Percentiles rank a stretch among this genome's conserved stretches.
These are phyloP conservation scores for Sylvilagus floridanus DNA, from an alignment of 2,797 vertebrate species.

Conservation along the genomic window DNA sequence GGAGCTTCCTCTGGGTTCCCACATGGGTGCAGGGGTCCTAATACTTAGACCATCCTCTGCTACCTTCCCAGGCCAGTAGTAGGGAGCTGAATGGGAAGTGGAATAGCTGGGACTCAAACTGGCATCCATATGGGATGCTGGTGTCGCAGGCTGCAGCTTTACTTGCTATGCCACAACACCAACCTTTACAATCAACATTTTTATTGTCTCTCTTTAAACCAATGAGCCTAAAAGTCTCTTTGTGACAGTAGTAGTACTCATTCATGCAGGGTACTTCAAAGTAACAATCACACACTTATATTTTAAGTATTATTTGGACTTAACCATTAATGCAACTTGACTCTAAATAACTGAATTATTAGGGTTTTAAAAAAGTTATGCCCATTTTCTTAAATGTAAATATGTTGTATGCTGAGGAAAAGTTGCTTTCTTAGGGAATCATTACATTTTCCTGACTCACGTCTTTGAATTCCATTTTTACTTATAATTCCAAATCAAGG, in stretches of 20 bases:
- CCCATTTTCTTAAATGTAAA: conserved; percentile 46
- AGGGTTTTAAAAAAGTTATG: neutral
- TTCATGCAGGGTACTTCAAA: neutral
- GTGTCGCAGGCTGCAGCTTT: no score
- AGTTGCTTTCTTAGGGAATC: conserved; percentile 54
- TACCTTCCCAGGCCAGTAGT: no score
- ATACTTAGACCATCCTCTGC: no score
- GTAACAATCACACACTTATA: neutral
- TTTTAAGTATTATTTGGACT: conserved; percentile 37
- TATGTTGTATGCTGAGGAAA: conserved; percentile 38
- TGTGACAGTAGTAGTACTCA: neutral
- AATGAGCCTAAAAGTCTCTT: neutral
- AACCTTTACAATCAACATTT: neutral
- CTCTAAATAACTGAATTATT: conserved; percentile 14
- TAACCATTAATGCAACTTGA: conserved; percentile 47
- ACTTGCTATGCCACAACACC: no score
- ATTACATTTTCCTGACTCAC: conserved; percentile 59
- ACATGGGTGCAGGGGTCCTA: no score
- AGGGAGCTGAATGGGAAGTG: no score
- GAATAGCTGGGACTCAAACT: no score
- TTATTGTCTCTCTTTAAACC: conserved; percentile 45
- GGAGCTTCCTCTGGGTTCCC: no score
- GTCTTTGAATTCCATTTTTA: conserved; percentile 45
- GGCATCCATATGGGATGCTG: no score
- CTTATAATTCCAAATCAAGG: conserved; percentile 36